Evolutionary conservation across 2,113 vertebrate species (phyloP).

Genomic region (Crypturellus undulatus): DNA sequence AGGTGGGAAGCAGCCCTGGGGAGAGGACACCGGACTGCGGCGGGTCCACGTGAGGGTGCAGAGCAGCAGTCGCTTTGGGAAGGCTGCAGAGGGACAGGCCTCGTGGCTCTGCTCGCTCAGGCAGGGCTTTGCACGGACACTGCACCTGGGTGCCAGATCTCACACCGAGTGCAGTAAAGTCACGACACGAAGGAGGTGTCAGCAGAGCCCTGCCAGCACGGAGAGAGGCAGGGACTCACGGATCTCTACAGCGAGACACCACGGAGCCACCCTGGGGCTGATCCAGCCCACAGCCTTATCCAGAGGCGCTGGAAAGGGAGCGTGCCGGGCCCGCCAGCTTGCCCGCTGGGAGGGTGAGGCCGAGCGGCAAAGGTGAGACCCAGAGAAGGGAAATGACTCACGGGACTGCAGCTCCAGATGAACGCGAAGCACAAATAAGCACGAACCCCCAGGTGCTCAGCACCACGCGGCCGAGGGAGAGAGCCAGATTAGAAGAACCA

Average conservation of each 20-base stretch:
- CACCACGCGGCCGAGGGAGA: conserved; percentile 6
- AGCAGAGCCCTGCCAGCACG: neutral
- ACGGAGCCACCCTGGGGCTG: fast-evolving
- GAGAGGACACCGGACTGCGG: neutral
- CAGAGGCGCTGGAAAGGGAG: neutral
- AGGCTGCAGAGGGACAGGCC: fast-evolving
- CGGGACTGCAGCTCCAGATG: neutral
- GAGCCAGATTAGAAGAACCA: conserved; percentile 36
- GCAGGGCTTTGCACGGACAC: neutral
- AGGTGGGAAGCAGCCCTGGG: neutral
- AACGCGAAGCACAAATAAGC: conserved; percentile 46
- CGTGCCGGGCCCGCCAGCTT: fast-evolving
- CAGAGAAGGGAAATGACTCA: conserved; percentile 30
- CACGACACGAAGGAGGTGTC: neutral
- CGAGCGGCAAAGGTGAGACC: neutral
- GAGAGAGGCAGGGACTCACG: neutral
- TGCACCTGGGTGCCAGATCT: neutral
- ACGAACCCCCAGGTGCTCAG: neutral
- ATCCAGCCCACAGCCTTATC: neutral
- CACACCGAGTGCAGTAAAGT: neutral
- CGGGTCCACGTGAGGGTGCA: neutral
- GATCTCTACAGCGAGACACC: neutral
- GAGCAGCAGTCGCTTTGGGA: fast-evolving
- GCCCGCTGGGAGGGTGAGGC: neutral
- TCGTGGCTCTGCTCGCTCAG: fast-evolving